Base-by-base conservation (phyloP, 1,140 invertebrate species). In the Drosophila seguyi region DNA sequence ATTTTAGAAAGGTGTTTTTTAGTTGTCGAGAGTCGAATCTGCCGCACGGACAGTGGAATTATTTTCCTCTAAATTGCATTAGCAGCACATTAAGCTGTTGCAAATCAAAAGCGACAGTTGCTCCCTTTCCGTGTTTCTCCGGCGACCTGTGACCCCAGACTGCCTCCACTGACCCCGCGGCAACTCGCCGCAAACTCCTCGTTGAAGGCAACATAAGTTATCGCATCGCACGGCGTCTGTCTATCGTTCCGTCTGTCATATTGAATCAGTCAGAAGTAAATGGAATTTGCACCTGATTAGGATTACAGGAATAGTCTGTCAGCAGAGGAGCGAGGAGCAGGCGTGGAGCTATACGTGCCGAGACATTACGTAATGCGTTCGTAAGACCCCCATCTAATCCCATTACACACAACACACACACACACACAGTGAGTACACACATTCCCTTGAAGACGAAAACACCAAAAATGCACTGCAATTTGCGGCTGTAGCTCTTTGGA, bases 181-280 rank as follows among this genome's bases (percentile, higher is more conserved):
- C 48, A 34, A 20, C 22, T 8, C n/a, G 7, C n/a, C 48, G 11
- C 42, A 25, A 18, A 34, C 27, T 50, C 29, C 44, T 20, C 27
- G 13, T 60, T 65, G 42, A 22, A 42, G 44, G 20, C 45, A 69
- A 63, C 81, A 77, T 85, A 84, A 83, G 71, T 83, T 84, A 71
- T 71, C 36, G 61, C 57, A 41, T 29, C 48, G 25, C 18, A 36
- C n/a, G n/a, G 14, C 53, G 68, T 79, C 60, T 66, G 52, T 52
- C 74, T 59, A 39, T 50, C 56, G 52, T 13, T 13, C 31, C 48
- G 81, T 56, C 57, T 86, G 83, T 86, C 82, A 82, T 75, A 87
- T 86, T 86, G 83, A 86, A 86, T 86, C 84, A 86, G 75, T 86
- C 82, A 85, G 59, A 29, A 74, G 65, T 47, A 85, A 84, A 85